phyloP scores from a whole-genome alignment of 2,797 vertebrate species.

The Notolepis coatsorum region DNA sequence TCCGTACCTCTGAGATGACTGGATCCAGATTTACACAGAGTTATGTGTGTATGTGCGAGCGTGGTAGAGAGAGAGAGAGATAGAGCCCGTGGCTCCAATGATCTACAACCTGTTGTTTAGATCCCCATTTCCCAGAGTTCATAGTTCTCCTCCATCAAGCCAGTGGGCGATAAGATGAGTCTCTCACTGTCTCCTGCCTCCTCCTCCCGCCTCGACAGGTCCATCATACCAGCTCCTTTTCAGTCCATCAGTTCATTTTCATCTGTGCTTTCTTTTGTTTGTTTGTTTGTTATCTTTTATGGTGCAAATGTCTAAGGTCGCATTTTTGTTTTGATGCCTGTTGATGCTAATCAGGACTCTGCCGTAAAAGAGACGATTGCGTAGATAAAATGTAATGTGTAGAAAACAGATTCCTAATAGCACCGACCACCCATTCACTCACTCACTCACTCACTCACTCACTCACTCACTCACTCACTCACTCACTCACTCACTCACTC shows the following conservation, averaged over 20 bases:
- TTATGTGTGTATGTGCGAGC: slow-evolving; percentile 32
- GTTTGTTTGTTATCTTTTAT: slow-evolving; percentile 41
- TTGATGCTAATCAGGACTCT: background rate
- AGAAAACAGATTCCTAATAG: no score
- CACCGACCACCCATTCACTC: no score
- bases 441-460: no score
- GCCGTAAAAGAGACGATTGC: no score
- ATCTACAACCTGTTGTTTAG: slow-evolving; percentile 77
- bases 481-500: no score
- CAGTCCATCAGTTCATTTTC: slow-evolving; percentile 36
- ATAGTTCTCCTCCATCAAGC: slow-evolving; percentile 71
- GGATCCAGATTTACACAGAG: no score
- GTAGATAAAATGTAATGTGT: no score
- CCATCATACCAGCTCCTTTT: slow-evolving; percentile 34
- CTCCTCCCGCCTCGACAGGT: slow-evolving; percentile 46
- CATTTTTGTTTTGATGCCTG: slow-evolving; percentile 10
- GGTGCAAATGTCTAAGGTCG: slow-evolving; percentile 11
- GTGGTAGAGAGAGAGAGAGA: slow-evolving; percentile 43
- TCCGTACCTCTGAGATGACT: no score
- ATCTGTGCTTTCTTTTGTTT: slow-evolving; percentile 17
- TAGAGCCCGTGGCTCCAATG: slow-evolving; percentile 59
- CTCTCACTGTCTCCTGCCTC: slow-evolving; percentile 27
- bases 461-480: no score
- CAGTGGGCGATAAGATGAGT: slow-evolving; percentile 57
- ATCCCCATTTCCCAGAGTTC: slow-evolving; percentile 77